Evolutionary conservation across 1,140 invertebrate genomes (phyloP).

Genomic region (Lerema accius): DNA sequence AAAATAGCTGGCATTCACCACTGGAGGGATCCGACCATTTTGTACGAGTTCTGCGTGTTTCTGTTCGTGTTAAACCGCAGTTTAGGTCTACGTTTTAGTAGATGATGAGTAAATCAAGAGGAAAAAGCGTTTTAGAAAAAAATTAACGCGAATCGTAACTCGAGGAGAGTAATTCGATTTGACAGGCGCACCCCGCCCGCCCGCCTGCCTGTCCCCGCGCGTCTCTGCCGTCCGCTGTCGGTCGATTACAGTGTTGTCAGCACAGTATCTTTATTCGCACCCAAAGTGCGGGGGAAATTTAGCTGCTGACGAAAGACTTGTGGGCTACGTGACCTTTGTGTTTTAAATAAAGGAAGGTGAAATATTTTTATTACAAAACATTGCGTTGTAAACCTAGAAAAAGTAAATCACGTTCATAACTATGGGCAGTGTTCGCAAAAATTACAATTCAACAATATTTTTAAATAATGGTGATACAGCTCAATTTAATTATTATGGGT

Average conservation of each 20-base stretch:
- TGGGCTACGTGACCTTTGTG: constrained; percentile 2
- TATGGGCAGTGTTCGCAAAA: too few relatives aligned
- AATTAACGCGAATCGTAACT: constrained; percentile 66
- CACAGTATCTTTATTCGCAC: constrained; percentile 24
- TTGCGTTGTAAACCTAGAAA: not conserved
- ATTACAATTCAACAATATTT: too few relatives aligned
- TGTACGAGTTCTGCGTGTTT: constrained; percentile 24
- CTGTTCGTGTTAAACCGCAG: constrained; percentile 42
- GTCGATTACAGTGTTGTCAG: constrained; percentile 69
- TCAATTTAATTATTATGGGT: too few relatives aligned
- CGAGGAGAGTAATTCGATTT: constrained; percentile 65
- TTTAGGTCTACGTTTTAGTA: constrained; percentile 40
- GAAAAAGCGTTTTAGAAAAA: constrained; percentile 63
- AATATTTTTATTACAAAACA: not conserved
- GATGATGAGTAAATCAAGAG: constrained; percentile 59
- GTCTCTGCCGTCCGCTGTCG: constrained; percentile 45
- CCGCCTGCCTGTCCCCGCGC: constrained; percentile 46
- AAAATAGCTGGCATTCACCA: constrained; percentile 65
- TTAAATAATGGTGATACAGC: too few relatives aligned
- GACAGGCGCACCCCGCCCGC: constrained; percentile 61
- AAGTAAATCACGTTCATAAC: too few relatives aligned
- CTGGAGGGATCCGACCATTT: constrained; percentile 35
- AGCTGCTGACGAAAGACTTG: constrained; percentile 3
- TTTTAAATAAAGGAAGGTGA: constrained; percentile 11
- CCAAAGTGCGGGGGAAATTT: constrained; percentile 33